These are phyloP conservation scores for Zelostemma sp. DNA, from an alignment of 1,140 invertebrate species.

Conservation along the genomic window DNA sequence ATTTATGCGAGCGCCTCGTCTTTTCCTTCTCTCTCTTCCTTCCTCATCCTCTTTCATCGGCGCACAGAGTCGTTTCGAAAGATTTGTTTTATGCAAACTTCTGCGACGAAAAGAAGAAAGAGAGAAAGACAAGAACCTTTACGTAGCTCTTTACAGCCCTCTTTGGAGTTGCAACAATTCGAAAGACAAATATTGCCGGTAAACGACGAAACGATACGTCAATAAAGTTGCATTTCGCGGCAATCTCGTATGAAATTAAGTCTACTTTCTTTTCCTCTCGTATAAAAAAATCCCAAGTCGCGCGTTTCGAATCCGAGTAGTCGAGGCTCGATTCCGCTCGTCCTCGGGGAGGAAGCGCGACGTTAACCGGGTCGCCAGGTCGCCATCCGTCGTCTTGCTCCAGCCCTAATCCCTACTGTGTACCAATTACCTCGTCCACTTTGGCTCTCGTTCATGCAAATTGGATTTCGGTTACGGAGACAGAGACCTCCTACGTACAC, in stretches of 20 bases:
- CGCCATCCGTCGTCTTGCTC: conserved; percentile 43
- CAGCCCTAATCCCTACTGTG: conserved; percentile 61
- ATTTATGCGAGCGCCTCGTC: conserved; percentile 61
- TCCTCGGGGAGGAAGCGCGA: no score
- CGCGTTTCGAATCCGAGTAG: conserved; percentile 32
- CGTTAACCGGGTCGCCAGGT: conserved; percentile 41
- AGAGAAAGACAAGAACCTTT: not conserved
- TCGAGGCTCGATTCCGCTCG: no score
- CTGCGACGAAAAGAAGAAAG: conserved; percentile 6
- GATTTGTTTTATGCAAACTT: conserved; percentile 58
- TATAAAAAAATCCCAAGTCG: no score
- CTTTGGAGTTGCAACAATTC: not conserved
- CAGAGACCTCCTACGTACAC: conserved; percentile 37
- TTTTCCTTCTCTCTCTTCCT: conserved; percentile 50
- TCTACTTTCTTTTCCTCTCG: no score
- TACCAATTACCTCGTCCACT: conserved; percentile 66
- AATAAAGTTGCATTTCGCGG: no score
- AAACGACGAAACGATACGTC: no score
- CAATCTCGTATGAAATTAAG: no score
- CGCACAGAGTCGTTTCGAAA: conserved; percentile 44
- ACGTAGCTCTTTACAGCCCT: not conserved
- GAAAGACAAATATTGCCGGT: not conserved
- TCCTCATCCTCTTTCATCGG: conserved; percentile 9
- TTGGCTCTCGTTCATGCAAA: conserved; percentile 63
- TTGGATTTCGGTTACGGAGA: conserved; percentile 60